Evolutionary conservation across 2,113 vertebrate species (phyloP).

Genomic region (Pogona vitticeps): DNA sequence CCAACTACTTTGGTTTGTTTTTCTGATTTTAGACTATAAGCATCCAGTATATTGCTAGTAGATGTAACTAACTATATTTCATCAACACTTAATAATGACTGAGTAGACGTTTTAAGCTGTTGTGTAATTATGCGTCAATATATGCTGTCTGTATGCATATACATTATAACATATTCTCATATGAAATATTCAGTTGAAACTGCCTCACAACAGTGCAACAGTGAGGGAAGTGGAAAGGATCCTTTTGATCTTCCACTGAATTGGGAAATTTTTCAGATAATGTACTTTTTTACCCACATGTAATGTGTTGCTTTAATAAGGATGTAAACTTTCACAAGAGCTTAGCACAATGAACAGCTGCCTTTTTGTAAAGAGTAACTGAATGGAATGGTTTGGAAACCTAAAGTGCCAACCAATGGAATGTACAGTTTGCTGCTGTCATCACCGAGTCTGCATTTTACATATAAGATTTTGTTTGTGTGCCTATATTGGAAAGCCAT

Average conservation of each 20-base stretch:
- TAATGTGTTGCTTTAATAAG: background rate
- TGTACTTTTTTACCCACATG: background rate
- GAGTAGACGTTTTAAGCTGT: background rate
- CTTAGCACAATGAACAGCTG: background rate
- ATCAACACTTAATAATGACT: background rate
- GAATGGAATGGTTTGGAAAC: constrained; percentile 11
- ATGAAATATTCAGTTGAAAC: background rate
- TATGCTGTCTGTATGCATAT: background rate
- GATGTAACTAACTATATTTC: background rate
- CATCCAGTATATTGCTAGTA: background rate
- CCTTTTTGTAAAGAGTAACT: background rate
- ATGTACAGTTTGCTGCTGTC: background rate
- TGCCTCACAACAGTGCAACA: background rate
- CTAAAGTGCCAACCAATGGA: background rate
- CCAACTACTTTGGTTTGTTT: too few species aligned
- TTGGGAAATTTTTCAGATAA: background rate
- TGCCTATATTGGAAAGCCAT: background rate
- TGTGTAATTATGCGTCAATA: background rate
- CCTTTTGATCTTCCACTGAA: background rate
- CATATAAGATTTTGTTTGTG: background rate
- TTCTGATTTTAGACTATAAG: background rate
- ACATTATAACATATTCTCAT: background rate
- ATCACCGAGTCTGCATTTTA: background rate
- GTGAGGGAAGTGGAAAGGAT: background rate
- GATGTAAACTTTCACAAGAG: background rate